Percentiles rank a stretch among this genome's conserved stretches.
Evolutionary conservation across 2,797 vertebrate genomes (phyloP).

Genomic region (Myotis daubentonii): DNA sequence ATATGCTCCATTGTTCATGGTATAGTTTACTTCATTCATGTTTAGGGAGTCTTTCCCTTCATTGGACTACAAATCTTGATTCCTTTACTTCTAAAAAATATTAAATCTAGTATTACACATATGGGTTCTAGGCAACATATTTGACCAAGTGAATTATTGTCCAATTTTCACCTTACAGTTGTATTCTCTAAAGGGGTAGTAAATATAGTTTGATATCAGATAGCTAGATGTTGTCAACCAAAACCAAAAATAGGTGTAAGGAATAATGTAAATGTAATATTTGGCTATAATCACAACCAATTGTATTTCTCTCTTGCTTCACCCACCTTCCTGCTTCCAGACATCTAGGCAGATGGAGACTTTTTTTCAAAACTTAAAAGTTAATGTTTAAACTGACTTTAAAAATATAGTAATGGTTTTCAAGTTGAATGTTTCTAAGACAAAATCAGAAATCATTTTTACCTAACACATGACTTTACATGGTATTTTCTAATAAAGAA

Average conservation of each 20-base stretch:
- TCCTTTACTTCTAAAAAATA: not conserved
- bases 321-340: not conserved
- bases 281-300: not conserved
- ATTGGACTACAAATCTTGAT: not conserved
- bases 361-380: not conserved
- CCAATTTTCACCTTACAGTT: not conserved
- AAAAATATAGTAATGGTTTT: not conserved
- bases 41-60: not conserved
- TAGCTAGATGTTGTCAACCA: not conserved
- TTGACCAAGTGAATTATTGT: not conserved
- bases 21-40: not conserved
- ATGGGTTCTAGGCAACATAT: not conserved
- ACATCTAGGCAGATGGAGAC: not conserved
- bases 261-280: not conserved
- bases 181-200: not conserved
- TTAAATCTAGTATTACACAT: not conserved
- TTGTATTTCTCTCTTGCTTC: not conserved
- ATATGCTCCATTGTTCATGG: not conserved
- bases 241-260: not conserved
- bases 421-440: constrained; percentile 22
- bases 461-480: not conserved
- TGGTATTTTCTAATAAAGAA: not conserved
- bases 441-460: not conserved
- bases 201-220: not conserved
- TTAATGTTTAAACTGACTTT: not conserved